Conservation (phyloP, 2,888 invertebrate genomes). For the Oxyscelio sp. region DNA sequence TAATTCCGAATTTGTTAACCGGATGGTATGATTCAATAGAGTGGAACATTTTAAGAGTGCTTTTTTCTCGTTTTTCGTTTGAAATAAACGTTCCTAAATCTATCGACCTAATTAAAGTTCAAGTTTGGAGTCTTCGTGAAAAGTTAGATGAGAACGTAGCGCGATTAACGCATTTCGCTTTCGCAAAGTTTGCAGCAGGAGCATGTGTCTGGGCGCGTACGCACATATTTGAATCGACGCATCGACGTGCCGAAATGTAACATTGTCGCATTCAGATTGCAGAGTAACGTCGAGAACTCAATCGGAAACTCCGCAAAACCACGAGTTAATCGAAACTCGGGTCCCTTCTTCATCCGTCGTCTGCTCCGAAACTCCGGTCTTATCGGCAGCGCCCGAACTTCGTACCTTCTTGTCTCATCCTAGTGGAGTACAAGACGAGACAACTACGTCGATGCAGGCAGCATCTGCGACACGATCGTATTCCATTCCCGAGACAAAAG, state of each 20-base stretch:
- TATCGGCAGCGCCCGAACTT: constrained; percentile 62
- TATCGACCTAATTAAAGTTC: constrained; percentile 46
- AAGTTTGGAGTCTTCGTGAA: background rate
- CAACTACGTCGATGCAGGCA: constrained; percentile 67
- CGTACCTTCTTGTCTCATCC: constrained; percentile 71
- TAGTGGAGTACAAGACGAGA: constrained; percentile 65
- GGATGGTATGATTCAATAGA: too few species aligned
- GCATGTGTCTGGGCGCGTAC: constrained; percentile 5
- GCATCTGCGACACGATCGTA: constrained; percentile 78
- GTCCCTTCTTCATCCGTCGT: constrained; percentile 59
- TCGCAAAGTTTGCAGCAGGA: constrained; percentile 19
- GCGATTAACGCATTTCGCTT: constrained; percentile 35
- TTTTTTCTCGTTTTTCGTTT: too few species aligned
- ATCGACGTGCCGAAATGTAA: constrained; percentile 58
- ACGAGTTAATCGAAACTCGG: constrained; percentile 85
- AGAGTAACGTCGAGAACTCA: constrained; percentile 77
- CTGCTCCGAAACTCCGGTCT: constrained; percentile 53
- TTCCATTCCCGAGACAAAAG: constrained; percentile 71
- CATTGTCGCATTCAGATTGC: constrained; percentile 66
- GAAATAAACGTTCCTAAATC: too few species aligned
- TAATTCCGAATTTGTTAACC: too few species aligned
- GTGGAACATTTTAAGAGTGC: too few species aligned
- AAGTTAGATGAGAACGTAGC: constrained; percentile 27
- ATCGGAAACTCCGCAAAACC: constrained; percentile 82
- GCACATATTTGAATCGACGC: constrained; percentile 32